Evolutionary conservation across 2,797 vertebrate genomes (phyloP), one percentile per base, ranked within the genome.

Genomic region (Gymnothorax javanicus): DNA sequence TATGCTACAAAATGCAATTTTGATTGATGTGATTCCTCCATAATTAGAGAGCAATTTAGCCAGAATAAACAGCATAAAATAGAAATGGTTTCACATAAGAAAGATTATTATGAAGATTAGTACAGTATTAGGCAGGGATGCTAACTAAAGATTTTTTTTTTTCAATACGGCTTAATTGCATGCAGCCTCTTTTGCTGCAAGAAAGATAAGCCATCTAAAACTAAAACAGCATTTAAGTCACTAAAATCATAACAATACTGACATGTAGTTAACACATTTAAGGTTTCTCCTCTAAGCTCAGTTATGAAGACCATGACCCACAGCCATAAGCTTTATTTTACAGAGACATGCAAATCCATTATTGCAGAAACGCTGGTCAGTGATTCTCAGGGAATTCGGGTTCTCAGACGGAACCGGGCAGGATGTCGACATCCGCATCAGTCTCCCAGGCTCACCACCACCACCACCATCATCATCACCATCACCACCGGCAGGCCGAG

Each of bases 351-450:
- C 25, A 54, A 23, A 84, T 84, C 64, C 54, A 15, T 17, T 33
- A 73, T 25, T 82, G 67, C 73, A 75, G 25, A 85, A 27, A 77
- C 20, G 13, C 15, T 73, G 87, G 60, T 60, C 25, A 81, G 58
- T 77, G 86, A 58, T 12, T 82, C 67, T n/a, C 73, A 2, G 50
- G 25, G 71, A 87, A 59, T 79, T 64, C 5, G 23, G 69, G 58
- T 13, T 84, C 86, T 58, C 84, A 52, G 60, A 59, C 77, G 85
- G 91, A 91, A 93, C 91, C 93, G 87, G 50, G 91, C 95, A 96
- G 84, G 95, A 99, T 99, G 98, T 96, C 98, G 91, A 90, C 87
- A 93, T 94, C 95, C 84, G 86, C 98, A 89, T 96, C 97, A 52
- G 97, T 97, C 94, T 96, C 95, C 89, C 96, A 97, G 94, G 94